A percentile compares a stretch with the other conserved stretches of the same genome.
Conservation (phyloP, 2,888 invertebrate species). For the Leptopilina myrica region DNA sequence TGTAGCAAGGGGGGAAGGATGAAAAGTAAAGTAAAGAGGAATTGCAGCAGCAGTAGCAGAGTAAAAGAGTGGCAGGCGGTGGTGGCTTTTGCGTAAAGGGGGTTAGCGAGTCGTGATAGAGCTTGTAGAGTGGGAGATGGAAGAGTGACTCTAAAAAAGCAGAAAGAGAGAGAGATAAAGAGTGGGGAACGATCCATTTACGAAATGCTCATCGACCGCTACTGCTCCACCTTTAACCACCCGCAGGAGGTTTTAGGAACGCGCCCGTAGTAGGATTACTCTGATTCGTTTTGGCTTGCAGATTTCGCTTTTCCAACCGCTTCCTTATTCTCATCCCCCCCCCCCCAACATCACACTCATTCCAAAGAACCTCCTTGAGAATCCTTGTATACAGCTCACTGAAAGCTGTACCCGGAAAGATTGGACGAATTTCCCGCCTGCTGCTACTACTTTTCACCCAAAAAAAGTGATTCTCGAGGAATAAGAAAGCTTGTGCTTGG, state of each 20-base stretch:
- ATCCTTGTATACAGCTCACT: constrained; percentile 54
- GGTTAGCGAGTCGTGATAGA: constrained; percentile 37
- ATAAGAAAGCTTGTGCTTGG: constrained; percentile 17
- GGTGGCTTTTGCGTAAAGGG: constrained; percentile 45
- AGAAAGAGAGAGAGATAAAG: constrained; percentile 41
- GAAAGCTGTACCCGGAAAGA: constrained; percentile 54
- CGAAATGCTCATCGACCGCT: constrained; percentile 74
- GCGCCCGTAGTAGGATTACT: constrained; percentile 72
- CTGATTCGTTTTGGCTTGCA: constrained; percentile 76
- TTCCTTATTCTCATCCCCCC: constrained; percentile 54
- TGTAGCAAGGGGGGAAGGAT: constrained; percentile 19
- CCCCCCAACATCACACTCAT: constrained; percentile 56
- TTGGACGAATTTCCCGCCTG: constrained; percentile 51
- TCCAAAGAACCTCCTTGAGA: constrained; percentile 60
- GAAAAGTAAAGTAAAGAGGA: constrained; percentile 25
- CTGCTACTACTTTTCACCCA: constrained; percentile 8
- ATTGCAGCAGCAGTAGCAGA: not conserved
- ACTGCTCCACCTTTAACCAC: constrained; percentile 55
- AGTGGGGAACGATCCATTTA: constrained; percentile 69
- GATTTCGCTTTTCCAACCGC: constrained; percentile 68
- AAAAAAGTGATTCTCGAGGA: constrained; percentile 17
- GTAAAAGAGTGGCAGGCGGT: constrained; percentile 32
- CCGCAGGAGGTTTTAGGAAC: constrained; percentile 67
- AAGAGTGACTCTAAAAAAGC: constrained; percentile 40
- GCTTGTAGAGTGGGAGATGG: constrained; percentile 21